A percentile compares a stretch with the other conserved stretches of the same genome.
Evolutionary conservation across 2,113 vertebrate genomes (phyloP).

Genomic region (Illadopsis cleaveri): DNA sequence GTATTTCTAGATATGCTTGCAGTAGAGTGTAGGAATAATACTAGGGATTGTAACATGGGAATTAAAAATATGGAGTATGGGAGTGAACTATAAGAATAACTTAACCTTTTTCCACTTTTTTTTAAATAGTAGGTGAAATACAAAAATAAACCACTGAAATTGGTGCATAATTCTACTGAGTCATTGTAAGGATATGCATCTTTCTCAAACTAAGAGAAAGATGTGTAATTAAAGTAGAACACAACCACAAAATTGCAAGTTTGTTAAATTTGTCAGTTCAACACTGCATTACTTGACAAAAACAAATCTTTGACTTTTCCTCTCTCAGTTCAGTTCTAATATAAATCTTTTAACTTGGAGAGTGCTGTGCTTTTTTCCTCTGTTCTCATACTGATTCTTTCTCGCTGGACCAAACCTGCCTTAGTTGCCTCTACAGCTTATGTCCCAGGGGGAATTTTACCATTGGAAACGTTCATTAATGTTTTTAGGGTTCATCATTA

Average conservation of each 20-base stretch:
- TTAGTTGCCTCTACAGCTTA: neutral
- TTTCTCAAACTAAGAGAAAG: neutral
- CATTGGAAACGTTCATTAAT: neutral
- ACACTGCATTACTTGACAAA: neutral
- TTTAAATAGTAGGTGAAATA: neutral
- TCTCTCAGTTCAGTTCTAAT: neutral
- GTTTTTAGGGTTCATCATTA: neutral
- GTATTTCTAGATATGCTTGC: neutral
- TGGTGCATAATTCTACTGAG: neutral
- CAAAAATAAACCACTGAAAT: neutral
- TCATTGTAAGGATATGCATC: neutral
- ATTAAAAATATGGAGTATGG: neutral
- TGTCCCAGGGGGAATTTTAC: neutral
- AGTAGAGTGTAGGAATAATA: neutral
- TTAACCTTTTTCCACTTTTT: neutral
- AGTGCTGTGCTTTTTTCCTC: neutral
- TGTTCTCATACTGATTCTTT: neutral
- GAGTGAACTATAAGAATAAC: neutral
- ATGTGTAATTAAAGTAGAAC: neutral
- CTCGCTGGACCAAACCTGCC: neutral
- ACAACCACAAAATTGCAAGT: neutral
- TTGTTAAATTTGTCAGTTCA: neutral
- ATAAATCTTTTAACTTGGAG: neutral
- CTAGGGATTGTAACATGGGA: neutral
- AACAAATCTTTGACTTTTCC: neutral